A percentile compares a stretch with the other conserved stretches of the same genome.
Conservation (phyloP, 2,797 vertebrate species). For the Sebastes trivittatus region DNA sequence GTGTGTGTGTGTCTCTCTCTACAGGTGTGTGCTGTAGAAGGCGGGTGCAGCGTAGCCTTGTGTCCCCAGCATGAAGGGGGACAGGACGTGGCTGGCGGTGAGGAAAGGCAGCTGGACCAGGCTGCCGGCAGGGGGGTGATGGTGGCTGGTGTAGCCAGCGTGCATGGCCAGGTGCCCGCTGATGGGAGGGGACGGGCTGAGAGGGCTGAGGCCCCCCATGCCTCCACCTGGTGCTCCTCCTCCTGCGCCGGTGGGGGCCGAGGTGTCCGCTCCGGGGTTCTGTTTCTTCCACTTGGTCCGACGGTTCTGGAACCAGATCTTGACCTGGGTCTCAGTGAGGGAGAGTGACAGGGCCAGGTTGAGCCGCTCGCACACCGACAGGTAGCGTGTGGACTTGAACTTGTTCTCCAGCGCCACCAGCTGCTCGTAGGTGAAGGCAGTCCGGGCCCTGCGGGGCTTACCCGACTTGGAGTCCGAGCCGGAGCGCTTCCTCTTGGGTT, state of each 20-base stretch:
- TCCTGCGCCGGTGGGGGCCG: conserved; percentile 85
- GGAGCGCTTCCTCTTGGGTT: conserved; percentile 93
- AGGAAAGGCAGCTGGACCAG: conserved; percentile 96
- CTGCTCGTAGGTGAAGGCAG: conserved; percentile 96
- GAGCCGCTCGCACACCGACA: conserved; percentile 94
- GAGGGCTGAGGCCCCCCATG: conserved; percentile 88
- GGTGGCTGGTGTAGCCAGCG: conserved; percentile 86
- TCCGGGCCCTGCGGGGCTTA: conserved; percentile 92
- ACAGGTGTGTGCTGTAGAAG: conserved; percentile 97
- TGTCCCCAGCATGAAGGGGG: conserved; percentile 95
- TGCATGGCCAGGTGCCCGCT: conserved; percentile 91
- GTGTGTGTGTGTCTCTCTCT: conserved; percentile 52
- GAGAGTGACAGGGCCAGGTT: conserved; percentile 94
- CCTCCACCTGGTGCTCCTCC: conserved; percentile 76
- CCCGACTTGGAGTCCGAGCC: conserved; percentile 96
- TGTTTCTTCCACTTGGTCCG: conserved; percentile 98
- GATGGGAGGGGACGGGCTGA: conserved; percentile 93
- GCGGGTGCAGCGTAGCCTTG: conserved; percentile 94
- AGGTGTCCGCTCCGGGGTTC: conserved; percentile 94
- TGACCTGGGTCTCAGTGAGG: conserved; percentile 94
- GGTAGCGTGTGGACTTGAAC: conserved; percentile 95
- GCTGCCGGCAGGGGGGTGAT: conserved; percentile 83
- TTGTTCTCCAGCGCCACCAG: conserved; percentile 96
- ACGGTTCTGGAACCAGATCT: conserved; percentile 97
- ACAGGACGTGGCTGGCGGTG: conserved; percentile 91